Evolutionary conservation across 2,888 invertebrate genomes (phyloP).

Genomic region (Synergus gifuensis): DNA sequence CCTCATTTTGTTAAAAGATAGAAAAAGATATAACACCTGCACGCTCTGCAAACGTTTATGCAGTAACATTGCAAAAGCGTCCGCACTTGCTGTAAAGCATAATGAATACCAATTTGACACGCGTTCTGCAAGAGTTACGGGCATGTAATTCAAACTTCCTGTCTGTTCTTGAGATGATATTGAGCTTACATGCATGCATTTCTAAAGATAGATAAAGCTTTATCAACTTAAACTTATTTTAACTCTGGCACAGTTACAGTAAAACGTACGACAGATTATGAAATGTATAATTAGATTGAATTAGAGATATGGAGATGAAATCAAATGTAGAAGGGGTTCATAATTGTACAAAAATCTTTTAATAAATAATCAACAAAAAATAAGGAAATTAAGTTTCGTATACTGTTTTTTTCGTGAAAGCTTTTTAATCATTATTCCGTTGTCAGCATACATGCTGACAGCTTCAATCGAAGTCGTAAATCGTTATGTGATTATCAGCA

Average conservation of each 20-base stretch:
- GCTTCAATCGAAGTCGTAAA: background rate
- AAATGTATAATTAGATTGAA: too few relatives aligned
- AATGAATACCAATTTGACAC: conserved; percentile 58
- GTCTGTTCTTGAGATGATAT: conserved; percentile 40
- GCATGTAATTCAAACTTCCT: conserved; percentile 49
- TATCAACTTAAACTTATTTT: background rate
- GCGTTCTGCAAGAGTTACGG: conserved; percentile 48
- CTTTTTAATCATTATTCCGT: background rate
- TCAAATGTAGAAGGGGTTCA: too few relatives aligned
- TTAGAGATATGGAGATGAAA: too few relatives aligned
- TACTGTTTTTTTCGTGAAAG: background rate
- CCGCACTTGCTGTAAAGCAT: conserved; percentile 53
- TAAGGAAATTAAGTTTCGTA: too few relatives aligned
- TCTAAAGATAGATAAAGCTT: background rate
- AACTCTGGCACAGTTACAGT: background rate
- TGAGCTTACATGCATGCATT: background rate
- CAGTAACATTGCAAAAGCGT: conserved; percentile 43
- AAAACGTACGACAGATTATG: too few relatives aligned
- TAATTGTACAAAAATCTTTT: too few relatives aligned
- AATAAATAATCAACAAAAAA: too few relatives aligned
- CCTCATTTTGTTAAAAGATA: background rate
- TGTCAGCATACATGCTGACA: background rate
- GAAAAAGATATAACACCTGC: background rate
- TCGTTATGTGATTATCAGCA: conserved; percentile 54
- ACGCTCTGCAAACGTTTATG: conserved; percentile 9